These are phyloP conservation scores for Colinus virginianus DNA, from an alignment of 2,113 vertebrate species.

Conservation along the genomic window DNA sequence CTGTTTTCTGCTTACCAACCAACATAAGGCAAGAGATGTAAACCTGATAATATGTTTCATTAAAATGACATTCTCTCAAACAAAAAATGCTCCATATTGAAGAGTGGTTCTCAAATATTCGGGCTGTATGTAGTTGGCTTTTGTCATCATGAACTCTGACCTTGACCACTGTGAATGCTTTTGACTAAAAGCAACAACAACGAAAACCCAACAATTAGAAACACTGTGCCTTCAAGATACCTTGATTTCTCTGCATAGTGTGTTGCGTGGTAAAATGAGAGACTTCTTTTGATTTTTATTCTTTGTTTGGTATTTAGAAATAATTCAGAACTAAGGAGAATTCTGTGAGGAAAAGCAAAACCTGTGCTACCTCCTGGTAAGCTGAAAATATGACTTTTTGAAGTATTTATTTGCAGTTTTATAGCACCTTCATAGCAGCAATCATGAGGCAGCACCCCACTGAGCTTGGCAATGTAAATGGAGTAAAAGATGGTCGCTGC, in stretches of 20 bases:
- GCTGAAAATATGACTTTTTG: not conserved
- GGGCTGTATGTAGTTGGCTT: not conserved
- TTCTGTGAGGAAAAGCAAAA: not conserved
- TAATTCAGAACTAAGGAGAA: not conserved
- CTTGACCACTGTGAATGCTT: not conserved
- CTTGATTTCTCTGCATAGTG: not conserved
- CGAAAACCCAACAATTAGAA: not conserved
- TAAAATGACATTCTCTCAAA: not conserved
- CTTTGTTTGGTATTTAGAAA: not conserved
- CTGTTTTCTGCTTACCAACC: not conserved
- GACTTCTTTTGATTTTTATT: not conserved
- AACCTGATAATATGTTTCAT: not conserved
- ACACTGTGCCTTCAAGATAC: not conserved
- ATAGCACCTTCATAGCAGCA: conserved; percentile 6
- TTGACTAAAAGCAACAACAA: not conserved
- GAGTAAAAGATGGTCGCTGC: conserved; percentile 22
- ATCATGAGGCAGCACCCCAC: conserved; percentile 20
- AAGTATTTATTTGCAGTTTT: conserved; percentile 30
- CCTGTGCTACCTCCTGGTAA: not conserved
- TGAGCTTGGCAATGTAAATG: conserved; percentile 23
- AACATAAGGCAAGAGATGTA: not conserved
- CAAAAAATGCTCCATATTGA: not conserved
- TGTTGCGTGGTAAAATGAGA: not conserved
- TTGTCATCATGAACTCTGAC: not conserved
- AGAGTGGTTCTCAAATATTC: not conserved